Conservation (phyloP, 2,888 invertebrate species). For the Drosophila borborema region DNA sequence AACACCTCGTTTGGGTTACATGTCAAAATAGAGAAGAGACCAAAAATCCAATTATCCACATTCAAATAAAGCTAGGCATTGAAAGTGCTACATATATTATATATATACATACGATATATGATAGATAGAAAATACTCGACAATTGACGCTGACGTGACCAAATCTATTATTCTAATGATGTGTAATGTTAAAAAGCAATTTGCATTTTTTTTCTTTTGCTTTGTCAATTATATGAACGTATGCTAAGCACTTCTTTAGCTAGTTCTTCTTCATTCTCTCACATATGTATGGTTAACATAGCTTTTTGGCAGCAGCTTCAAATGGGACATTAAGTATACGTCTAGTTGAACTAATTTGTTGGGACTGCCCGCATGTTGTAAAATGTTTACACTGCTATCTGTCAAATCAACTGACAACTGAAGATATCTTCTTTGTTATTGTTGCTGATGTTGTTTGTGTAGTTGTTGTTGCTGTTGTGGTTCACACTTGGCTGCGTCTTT, state of each 20-base stretch:
- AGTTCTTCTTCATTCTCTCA: not conserved
- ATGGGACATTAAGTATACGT: conserved; percentile 71
- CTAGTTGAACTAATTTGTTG: conserved; percentile 83
- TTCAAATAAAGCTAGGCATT: conserved; percentile 33
- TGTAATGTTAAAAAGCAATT: conserved; percentile 65
- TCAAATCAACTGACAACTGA: conserved; percentile 83
- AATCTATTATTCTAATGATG: conserved; percentile 71
- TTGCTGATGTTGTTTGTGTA: not conserved
- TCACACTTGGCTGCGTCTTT: conserved; percentile 77
- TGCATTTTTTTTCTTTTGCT: conserved; percentile 35
- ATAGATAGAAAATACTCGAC: conserved; percentile 12
- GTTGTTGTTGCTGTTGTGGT: conserved; percentile 47
- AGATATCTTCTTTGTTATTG: conserved; percentile 40
- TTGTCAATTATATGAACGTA: not conserved
- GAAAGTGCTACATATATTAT: conserved; percentile 2
- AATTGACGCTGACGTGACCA: conserved; percentile 61
- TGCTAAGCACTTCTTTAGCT: conserved; percentile 4
- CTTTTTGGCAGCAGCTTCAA: conserved; percentile 61
- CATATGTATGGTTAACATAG: conserved; percentile 25
- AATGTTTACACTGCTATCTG: conserved; percentile 81
- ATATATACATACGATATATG: not conserved
- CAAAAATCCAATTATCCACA: conserved; percentile 37
- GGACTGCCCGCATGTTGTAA: conserved; percentile 67
- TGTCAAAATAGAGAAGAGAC: conserved; percentile 30
- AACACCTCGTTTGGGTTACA: conserved; percentile 21